These are phyloP conservation scores for Cataglyphis livida DNA, from an alignment of 2,888 invertebrate genomes.

Conservation along the genomic window DNA sequence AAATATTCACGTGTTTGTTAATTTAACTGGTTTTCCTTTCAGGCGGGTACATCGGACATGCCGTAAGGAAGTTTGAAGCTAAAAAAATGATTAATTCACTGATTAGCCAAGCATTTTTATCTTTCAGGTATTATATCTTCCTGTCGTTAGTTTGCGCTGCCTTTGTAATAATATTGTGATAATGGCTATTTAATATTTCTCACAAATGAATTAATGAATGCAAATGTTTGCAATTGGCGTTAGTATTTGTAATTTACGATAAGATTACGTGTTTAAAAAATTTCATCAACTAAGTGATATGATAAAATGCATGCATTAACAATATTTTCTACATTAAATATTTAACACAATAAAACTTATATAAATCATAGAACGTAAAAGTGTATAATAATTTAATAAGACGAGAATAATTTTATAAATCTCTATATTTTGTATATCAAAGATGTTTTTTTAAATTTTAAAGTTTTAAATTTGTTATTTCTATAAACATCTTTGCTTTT, in stretches of 20 bases:
- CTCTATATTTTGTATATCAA: background rate
- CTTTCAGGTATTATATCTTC: background rate
- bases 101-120: background rate
- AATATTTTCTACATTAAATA: background rate
- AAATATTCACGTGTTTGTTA: constrained; percentile 13
- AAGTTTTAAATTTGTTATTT: background rate
- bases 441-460: background rate
- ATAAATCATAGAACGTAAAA: background rate
- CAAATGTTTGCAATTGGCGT: background rate
- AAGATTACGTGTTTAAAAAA: background rate
- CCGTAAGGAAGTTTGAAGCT: background rate
- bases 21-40: constrained; percentile 30
- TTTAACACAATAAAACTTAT: background rate
- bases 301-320: background rate
- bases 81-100: background rate
- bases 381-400: background rate
- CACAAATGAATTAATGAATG: background rate
- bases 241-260: background rate
- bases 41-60: background rate
- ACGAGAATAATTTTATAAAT: background rate
- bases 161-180: background rate
- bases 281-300: background rate
- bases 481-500: background rate
- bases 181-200: background rate
- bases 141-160: background rate